These are phyloP conservation scores for Nymphalis c-album DNA, from an alignment of 2,888 invertebrate genomes.

Conservation along the genomic window DNA sequence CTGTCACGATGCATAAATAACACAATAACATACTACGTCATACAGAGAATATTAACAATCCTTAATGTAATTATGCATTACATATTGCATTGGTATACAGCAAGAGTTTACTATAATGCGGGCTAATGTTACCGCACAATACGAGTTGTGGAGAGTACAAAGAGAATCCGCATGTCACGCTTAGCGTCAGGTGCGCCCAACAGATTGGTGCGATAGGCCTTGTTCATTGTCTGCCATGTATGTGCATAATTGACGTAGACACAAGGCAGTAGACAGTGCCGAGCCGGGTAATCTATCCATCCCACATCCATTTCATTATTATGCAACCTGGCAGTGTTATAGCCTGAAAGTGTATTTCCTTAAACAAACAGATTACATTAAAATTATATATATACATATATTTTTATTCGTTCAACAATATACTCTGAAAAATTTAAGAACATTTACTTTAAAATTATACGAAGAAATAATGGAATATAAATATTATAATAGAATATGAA, in stretches of 20 bases:
- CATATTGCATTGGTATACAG: conserved; percentile 13
- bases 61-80: conserved; percentile 25
- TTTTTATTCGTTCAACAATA: background rate
- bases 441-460: background rate
- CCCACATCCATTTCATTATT: conserved; percentile 32
- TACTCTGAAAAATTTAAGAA: background rate
- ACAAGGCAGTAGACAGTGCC: conserved; percentile 27
- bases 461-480: too few relatives aligned
- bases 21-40: background rate
- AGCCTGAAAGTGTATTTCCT: background rate
- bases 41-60: conserved; percentile 15
- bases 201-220: conserved; percentile 61
- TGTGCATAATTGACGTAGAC: conserved; percentile 60
- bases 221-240: conserved; percentile 61
- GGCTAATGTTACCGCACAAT: conserved; percentile 33
- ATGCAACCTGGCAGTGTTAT: background rate
- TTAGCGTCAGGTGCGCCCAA: conserved; percentile 59
- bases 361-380: background rate
- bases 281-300: conserved; percentile 29
- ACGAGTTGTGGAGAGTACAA: conserved; percentile 48
- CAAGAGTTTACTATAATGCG: conserved; percentile 27
- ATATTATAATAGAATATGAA: too few relatives aligned
- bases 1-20: too few relatives aligned
- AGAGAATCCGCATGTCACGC: conserved; percentile 63
- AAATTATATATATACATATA: background rate